These are phyloP conservation scores for Parazoanthus swiftii DNA, from an alignment of 92 coral and sea anemone species.

Conservation along the genomic window DNA sequence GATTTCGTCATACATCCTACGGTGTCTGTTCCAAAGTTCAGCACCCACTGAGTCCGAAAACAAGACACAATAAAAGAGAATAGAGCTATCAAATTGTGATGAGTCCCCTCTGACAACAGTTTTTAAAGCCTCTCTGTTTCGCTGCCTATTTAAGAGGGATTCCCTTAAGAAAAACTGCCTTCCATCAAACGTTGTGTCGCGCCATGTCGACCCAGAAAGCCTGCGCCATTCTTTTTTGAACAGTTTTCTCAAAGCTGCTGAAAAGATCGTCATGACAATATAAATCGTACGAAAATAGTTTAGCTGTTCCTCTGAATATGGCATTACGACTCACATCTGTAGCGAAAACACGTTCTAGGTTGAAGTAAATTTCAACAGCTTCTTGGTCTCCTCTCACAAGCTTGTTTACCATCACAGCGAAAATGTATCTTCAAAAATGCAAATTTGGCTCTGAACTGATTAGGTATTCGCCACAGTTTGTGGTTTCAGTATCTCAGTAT, in stretches of 20 bases:
- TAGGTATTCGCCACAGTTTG: neutral
- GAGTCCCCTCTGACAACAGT: slow-evolving; percentile 31
- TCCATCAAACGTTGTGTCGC: slow-evolving; percentile 33
- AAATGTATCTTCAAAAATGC: neutral
- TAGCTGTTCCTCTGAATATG: slow-evolving; percentile 42
- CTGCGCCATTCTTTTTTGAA: slow-evolving; percentile 27
- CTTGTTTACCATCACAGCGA: neutral
- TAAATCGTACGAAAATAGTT: slow-evolving; percentile 50
- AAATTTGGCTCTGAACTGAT: neutral
- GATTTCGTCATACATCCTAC: neutral
- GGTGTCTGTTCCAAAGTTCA: neutral
- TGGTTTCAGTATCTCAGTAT: neutral
- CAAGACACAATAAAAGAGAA: slow-evolving; percentile 44
- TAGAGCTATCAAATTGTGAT: slow-evolving; percentile 35
- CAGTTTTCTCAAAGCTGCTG: slow-evolving; percentile 25
- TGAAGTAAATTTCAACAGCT: neutral
- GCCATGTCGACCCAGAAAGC: slow-evolving; percentile 9
- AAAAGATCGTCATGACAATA: slow-evolving; percentile 39
- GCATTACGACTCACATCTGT: neutral
- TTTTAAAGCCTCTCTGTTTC: slow-evolving; percentile 31
- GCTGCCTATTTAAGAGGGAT: slow-evolving; percentile 20
- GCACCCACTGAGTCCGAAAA: slow-evolving; percentile 35
- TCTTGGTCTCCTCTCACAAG: neutral
- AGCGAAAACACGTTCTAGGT: too few relatives aligned
- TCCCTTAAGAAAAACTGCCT: slow-evolving; percentile 30